Conservation (phyloP, 2,113 vertebrate genomes). For the Catharus minimus region DNA sequence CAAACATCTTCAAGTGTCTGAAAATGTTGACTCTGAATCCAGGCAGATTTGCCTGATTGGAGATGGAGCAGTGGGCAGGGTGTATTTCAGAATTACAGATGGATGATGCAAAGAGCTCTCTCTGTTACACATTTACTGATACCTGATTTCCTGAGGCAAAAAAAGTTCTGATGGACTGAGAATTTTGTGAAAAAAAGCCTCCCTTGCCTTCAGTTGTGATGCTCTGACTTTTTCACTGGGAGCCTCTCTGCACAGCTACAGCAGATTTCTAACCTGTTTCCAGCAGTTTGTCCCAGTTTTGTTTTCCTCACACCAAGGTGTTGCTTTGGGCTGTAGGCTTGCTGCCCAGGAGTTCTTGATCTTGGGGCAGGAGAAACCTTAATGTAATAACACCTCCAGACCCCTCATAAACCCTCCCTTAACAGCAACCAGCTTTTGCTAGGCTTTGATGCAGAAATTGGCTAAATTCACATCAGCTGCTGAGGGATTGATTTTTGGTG, state of each 20-base stretch:
- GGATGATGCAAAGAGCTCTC: not conserved
- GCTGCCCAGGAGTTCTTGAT: not conserved
- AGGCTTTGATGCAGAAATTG: not conserved
- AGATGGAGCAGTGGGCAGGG: not conserved
- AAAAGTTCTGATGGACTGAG: not conserved
- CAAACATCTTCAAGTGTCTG: not conserved
- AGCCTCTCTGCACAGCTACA: not conserved
- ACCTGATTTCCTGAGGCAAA: not conserved
- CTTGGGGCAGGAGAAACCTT: not conserved
- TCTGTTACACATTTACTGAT: not conserved
- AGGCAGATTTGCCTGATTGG: not conserved
- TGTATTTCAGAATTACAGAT: not conserved
- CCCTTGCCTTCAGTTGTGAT: not conserved
- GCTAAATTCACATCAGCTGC: not conserved
- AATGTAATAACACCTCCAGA: not conserved
- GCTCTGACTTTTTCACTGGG: not conserved
- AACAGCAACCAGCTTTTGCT: not conserved
- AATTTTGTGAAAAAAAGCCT: not conserved
- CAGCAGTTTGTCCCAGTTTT: not conserved
- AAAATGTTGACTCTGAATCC: not conserved
- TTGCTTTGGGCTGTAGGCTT: not conserved
- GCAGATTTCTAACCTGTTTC: not conserved
- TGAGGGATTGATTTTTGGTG: not conserved
- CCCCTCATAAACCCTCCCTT: not conserved
- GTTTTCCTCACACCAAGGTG: not conserved